phyloP scores from a whole-genome alignment of 2,888 invertebrate species.

The Pandemis corylana region DNA sequence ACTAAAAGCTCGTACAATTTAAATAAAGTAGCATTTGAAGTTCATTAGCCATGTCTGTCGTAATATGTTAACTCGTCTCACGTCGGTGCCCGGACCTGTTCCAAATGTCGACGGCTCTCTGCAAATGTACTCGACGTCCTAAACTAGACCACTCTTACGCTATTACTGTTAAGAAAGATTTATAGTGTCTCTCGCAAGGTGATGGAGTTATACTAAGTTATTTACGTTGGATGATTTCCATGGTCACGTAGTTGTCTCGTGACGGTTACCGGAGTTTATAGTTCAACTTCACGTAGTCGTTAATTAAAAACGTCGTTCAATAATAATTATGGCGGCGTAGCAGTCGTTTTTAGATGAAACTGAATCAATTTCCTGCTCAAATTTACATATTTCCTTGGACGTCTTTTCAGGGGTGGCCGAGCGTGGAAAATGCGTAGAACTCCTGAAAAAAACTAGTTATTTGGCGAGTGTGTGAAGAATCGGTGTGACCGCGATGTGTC shows the following conservation, averaged over 20 bases:
- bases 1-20: constrained; percentile 18
- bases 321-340: background rate
- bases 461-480: constrained; percentile 58
- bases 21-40: constrained; percentile 31
- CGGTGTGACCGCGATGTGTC: constrained; percentile 73
- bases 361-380: constrained; percentile 5
- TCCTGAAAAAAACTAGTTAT: constrained; percentile 59
- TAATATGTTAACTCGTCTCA: constrained; percentile 53
- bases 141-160: constrained; percentile 60
- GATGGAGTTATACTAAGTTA: constrained; percentile 33
- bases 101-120: constrained; percentile 60
- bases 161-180: constrained; percentile 41
- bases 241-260: constrained; percentile 15
- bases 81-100: constrained; percentile 57
- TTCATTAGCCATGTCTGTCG: constrained; percentile 50
- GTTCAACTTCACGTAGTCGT: background rate
- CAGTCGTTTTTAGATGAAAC: background rate
- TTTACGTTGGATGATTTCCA: constrained; percentile 16
- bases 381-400: constrained; percentile 47
- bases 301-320: background rate
- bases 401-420: constrained; percentile 49
- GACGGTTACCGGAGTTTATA: constrained; percentile 4
- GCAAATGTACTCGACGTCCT: constrained; percentile 51
- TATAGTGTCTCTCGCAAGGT: constrained; percentile 44
- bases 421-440: constrained; percentile 55